Base-by-base conservation (phyloP, 2,797 vertebrate genomes). In the Varecia variegata region DNA sequence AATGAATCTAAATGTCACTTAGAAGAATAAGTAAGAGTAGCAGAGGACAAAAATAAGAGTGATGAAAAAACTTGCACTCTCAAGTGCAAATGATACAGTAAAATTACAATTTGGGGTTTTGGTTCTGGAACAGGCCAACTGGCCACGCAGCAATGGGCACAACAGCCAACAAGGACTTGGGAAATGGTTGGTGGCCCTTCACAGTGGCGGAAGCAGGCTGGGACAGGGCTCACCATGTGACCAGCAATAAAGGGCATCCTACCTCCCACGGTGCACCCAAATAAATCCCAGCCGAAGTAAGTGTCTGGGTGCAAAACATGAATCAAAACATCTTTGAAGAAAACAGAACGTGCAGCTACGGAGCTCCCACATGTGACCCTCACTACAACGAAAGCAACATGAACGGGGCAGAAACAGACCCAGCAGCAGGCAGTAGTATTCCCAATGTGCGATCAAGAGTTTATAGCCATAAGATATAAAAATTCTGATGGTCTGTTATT, bases 1-100 rank as follows among this genome's bases (percentile, higher is more conserved):
- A 88, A 65, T 65, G 70, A 71, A 32, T 32, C 13, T 60, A 71
- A 93, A 25, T 77, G 77, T 77, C 6, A 88, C 15, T n/a, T 56
- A 54, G n/a, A 79, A 40, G 54, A 45, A 27, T 43, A 65, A 71
- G 30, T 25, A 93, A 79, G 40, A 58, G 62, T 23, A 76, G 47
- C 20, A 60, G n/a, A 91, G 54, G 60, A 74, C 58, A 9, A 74
- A 92, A 84, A 47, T 38, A 30, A 50, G 23, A 70, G 15, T 30
- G 27, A 60, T 30, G 32, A n/a, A 32, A 71, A 54, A 38, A 35
- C 14, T 32, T 11, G 35, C 10, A 30, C 21, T 76, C 7, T 38
- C 35, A 45, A 83, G 35, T 25, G 30, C 40, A 23, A 32, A 43
- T 6, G 50, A 60, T 2, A 43, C 13, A 25, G 38, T 25, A 67